Evolutionary conservation across 2,888 invertebrate species (phyloP), one percentile per base, ranked within the genome.

Genomic region (Apotomis capreana): DNA sequence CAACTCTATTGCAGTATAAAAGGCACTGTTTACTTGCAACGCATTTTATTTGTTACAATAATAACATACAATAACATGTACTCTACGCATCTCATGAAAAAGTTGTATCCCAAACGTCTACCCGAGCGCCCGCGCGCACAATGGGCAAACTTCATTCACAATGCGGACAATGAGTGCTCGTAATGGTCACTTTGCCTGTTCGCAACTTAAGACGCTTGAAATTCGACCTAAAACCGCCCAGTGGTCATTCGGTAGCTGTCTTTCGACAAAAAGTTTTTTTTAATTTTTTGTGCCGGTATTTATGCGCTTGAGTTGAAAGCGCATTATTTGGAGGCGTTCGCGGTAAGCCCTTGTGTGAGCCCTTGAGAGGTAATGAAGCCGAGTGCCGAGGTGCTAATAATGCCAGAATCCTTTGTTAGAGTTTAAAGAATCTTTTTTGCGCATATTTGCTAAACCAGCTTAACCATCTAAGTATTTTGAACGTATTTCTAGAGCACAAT

Each of bases 241-340:
- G 84, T 84, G 87, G 87, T 87, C 86, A 72, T 78, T 78, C 77
- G 71, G 80, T 79, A 76, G 74, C 76, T 65, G 44, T 65, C 55
- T 75, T 26, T 26, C 78, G 78, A 80, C 80, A 79, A 81, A 82
- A 79, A 74, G 10, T 83, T 81, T 3, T 78, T 77, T 75, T 74
- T 76, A 75, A 73, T 68, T 79, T 83, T 86, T 83, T 81, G 74
- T 77, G 76, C 74, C 80, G 74, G 65, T 78, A 82, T 83, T 40
- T 82, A 79, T 76, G 78, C 55, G 63, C 46, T 61, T 73, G 69
- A 74, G 59, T 68, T 40, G 61, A 68, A 58, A 68, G 71, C 69
- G 69, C 73, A 79, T 83, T 87, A 84, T 87, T 83, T 74, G 79
- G 81, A 87, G 86, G 86, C 78, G 87, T 87, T 83, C 78, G 80